These are phyloP conservation scores for Panulirus ornatus DNA, from an alignment of 1,140 invertebrate species.

Conservation along the genomic window DNA sequence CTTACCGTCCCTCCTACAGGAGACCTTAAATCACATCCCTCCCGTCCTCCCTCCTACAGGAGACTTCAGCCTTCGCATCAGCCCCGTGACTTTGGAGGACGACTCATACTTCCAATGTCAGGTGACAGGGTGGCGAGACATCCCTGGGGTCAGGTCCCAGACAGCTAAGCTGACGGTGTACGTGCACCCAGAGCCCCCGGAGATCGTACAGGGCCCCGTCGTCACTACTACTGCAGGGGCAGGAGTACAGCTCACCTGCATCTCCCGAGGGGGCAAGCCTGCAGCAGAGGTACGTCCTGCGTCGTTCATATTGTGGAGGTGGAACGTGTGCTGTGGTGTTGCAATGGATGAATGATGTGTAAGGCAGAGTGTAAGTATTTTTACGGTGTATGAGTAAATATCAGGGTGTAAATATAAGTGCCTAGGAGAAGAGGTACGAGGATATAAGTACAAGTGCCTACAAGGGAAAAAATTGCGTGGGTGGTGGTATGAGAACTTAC, in stretches of 20 bases:
- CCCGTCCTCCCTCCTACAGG: background rate
- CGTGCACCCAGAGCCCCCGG: constrained; percentile 78
- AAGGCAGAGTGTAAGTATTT: too few relatives aligned
- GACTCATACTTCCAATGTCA: constrained; percentile 51
- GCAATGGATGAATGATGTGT: too few relatives aligned
- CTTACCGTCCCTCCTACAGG: background rate
- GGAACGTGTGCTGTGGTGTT: too few relatives aligned
- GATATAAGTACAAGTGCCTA: too few relatives aligned
- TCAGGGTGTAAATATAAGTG: too few relatives aligned
- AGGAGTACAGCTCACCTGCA: constrained; percentile 92
- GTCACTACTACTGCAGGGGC: constrained; percentile 91
- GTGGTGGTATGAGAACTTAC: too few relatives aligned
- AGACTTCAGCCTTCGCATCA: constrained; percentile 46
- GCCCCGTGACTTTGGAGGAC: constrained; percentile 43
- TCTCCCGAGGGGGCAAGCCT: constrained; percentile 93
- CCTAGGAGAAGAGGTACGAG: too few relatives aligned
- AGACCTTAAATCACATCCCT: background rate
- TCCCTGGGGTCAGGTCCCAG: constrained; percentile 51
- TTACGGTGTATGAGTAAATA: too few relatives aligned
- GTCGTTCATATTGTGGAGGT: background rate
- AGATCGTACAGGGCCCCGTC: constrained; percentile 44
- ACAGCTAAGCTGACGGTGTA: constrained; percentile 47
- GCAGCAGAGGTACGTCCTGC: constrained; percentile 88
- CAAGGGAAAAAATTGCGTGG: too few relatives aligned
- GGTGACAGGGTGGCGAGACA: constrained; percentile 31